phyloP scores from a whole-genome alignment of 2,113 vertebrate genomes.

The Pituophis catenifer region DNA sequence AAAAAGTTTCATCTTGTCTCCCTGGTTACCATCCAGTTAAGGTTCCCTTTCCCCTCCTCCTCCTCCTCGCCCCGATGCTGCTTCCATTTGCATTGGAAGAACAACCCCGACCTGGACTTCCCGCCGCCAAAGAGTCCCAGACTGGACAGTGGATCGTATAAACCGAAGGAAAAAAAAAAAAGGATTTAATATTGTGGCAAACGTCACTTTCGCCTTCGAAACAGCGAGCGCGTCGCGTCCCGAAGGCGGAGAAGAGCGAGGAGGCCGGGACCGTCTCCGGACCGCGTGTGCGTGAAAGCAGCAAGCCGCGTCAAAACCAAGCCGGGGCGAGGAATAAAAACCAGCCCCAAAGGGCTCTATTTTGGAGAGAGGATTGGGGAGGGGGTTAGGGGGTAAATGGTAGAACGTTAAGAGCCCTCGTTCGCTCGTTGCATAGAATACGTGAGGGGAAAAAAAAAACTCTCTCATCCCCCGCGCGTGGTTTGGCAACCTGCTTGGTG shows the following conservation, averaged over 20 bases:
- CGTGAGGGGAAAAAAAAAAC: too few relatives aligned
- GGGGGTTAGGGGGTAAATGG: not conserved
- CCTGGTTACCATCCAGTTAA: not conserved
- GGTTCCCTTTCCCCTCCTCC: not conserved
- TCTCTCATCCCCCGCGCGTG: not conserved
- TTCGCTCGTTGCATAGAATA: too few relatives aligned
- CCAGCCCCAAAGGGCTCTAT: not conserved
- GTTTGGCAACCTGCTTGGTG: not conserved
- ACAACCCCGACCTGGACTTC: not conserved
- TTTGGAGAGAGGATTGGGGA: not conserved
- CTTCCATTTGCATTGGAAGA: not conserved
- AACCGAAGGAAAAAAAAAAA: too few relatives aligned
- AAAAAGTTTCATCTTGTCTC: not conserved
- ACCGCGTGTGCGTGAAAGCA: not conserved
- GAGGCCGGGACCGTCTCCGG: not conserved
- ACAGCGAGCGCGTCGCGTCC: not conserved
- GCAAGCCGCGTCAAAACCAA: not conserved
- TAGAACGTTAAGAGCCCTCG: not conserved
- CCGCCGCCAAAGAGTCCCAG: too few relatives aligned
- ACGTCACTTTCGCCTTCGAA: not conserved
- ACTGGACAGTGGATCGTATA: not conserved
- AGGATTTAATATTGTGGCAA: too few relatives aligned
- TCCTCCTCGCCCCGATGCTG: too few relatives aligned
- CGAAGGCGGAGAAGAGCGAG: not conserved
- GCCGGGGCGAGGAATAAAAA: not conserved